Evolutionary conservation across 2,113 vertebrate genomes (phyloP).

Genomic region (Cacatua alba): DNA sequence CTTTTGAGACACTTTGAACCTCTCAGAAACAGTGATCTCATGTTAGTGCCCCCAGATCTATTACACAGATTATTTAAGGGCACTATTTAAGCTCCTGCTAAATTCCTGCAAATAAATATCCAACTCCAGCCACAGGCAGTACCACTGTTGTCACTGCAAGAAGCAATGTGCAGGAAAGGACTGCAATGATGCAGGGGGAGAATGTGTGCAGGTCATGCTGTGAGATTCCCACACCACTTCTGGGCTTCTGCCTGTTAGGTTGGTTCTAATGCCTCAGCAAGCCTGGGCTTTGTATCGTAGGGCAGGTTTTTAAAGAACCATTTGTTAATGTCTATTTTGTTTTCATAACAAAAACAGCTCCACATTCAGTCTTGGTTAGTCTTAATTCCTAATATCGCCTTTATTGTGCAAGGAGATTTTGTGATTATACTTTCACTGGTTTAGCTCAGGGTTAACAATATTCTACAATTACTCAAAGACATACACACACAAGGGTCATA

Average conservation of each 20-base stretch:
- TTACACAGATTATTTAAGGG: neutral
- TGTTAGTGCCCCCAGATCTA: neutral
- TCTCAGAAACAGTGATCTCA: neutral
- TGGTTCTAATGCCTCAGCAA: neutral
- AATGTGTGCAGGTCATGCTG: fast-evolving
- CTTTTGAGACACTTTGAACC: neutral
- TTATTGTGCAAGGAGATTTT: neutral
- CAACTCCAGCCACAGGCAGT: neutral
- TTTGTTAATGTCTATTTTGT: neutral
- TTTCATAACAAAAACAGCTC: neutral
- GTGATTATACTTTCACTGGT: neutral
- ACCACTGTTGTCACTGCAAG: neutral
- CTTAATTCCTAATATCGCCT: neutral
- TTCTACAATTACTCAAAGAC: neutral
- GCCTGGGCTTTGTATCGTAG: neutral
- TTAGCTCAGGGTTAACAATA: neutral
- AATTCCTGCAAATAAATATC: neutral
- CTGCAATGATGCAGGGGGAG: neutral
- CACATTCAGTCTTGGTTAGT: neutral
- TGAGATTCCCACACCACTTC: neutral
- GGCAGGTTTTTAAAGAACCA: neutral
- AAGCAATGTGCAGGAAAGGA: neutral
- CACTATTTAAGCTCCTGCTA: neutral
- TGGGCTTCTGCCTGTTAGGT: neutral
- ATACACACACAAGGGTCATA: neutral